These are phyloP conservation scores for Psophia crepitans DNA, from an alignment of 2,113 vertebrate genomes.

Conservation along the genomic window DNA sequence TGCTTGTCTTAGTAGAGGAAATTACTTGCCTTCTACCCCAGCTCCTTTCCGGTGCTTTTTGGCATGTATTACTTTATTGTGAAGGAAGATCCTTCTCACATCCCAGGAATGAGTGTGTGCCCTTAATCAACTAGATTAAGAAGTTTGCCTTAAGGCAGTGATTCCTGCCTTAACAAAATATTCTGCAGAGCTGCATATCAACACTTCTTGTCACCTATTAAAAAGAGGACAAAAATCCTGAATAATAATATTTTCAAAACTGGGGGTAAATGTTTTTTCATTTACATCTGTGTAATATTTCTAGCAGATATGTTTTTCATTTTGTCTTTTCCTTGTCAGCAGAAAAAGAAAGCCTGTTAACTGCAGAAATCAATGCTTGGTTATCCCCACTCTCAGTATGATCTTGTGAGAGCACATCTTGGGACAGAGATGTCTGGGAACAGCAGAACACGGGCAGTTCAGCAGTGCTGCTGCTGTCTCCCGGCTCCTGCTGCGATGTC, in stretches of 20 bases:
- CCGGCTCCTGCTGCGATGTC: not conserved
- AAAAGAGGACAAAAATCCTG: not conserved
- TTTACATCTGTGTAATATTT: not conserved
- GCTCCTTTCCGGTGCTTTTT: not conserved
- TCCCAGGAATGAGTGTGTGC: not conserved
- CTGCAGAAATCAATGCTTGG: not conserved
- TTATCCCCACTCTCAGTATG: not conserved
- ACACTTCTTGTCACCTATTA: not conserved
- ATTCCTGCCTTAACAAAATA: not conserved
- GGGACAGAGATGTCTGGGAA: not conserved
- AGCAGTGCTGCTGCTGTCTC: not conserved
- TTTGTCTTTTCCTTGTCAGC: not conserved
- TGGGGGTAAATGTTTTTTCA: not conserved
- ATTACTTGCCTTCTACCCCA: not conserved
- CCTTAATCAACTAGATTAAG: constrained; percentile 6
- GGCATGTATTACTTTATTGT: not conserved
- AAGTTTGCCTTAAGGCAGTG: not conserved
- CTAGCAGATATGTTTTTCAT: not conserved
- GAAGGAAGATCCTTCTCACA: not conserved
- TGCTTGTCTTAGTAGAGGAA: not conserved
- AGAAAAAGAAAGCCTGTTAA: not conserved
- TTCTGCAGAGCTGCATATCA: not conserved
- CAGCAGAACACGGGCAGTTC: not conserved
- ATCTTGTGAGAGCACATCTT: not conserved
- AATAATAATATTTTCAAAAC: not conserved